Evolutionary conservation across 1,140 invertebrate genomes (phyloP).

Genomic region (Sycophaga agraensis): DNA sequence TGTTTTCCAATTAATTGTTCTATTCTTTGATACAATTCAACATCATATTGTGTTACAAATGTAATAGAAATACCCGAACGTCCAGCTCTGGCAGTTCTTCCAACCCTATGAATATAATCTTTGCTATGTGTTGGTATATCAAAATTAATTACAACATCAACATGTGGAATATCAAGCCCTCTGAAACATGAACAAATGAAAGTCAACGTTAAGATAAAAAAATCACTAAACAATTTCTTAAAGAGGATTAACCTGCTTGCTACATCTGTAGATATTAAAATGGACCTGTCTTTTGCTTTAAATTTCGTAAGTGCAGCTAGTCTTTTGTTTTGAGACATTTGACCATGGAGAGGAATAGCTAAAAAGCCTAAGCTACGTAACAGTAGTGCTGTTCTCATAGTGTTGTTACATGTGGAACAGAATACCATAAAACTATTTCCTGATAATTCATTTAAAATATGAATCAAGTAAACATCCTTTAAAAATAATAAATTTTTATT

Average conservation of each 20-base stretch:
- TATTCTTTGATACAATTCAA: conserved; percentile 95
- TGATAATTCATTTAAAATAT: conserved; percentile 92
- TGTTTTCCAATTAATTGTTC: conserved; percentile 93
- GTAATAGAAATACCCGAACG: conserved; percentile 81
- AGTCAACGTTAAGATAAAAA: conserved; percentile 6
- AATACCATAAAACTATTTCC: conserved; percentile 98
- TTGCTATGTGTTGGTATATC: conserved; percentile 96
- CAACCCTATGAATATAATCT: conserved; percentile 96
- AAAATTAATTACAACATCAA: conserved; percentile 96
- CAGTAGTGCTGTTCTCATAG: conserved; percentile 84
- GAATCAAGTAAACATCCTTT: conserved; percentile 94
- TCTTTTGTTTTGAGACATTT: conserved; percentile 94
- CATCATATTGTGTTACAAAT: conserved; percentile 91
- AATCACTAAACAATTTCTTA: too few species aligned
- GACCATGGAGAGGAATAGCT: conserved; percentile 94
- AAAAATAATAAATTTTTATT: conserved; percentile 28
- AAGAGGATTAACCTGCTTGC: conserved; percentile 76
- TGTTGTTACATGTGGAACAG: conserved; percentile 91
- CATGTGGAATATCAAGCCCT: conserved; percentile 97
- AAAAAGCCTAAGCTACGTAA: conserved; percentile 85
- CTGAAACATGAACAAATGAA: conserved; percentile 60
- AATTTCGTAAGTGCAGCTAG: conserved; percentile 92
- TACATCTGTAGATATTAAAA: conserved; percentile 96
- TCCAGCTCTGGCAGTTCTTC: conserved; percentile 93
- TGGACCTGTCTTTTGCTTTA: conserved; percentile 81